Percentiles rank a stretch among this genome's conserved stretches.
These are phyloP conservation scores for Ryuthela nishihirai DNA, from an alignment of 2,888 invertebrate species.

Conservation along the genomic window DNA sequence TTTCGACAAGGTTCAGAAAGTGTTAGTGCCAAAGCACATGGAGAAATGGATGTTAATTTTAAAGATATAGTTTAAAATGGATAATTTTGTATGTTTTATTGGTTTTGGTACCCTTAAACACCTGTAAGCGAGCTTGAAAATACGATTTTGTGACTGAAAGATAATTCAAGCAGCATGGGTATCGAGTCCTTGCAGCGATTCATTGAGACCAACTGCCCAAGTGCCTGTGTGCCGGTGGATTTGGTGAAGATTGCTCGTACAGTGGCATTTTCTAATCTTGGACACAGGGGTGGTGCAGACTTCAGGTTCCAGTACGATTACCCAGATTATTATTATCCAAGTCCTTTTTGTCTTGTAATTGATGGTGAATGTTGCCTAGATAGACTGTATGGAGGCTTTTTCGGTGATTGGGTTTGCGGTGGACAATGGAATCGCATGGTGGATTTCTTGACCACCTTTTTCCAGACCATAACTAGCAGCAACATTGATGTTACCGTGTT, in stretches of 20 bases:
- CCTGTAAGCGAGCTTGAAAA: no score
- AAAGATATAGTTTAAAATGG: not conserved
- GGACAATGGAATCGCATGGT: conserved; percentile 93
- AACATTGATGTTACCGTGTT: conserved; percentile 76
- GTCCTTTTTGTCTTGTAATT: conserved; percentile 66
- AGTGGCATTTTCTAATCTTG: conserved; percentile 56
- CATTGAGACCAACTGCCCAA: conserved; percentile 68
- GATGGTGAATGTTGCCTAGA: conserved; percentile 90
- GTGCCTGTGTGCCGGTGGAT: conserved; percentile 69
- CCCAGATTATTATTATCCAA: conserved; percentile 42
- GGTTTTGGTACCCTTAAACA: no score
- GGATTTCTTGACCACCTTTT: conserved; percentile 74
- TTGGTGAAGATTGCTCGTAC: conserved; percentile 73
- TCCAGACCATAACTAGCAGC: conserved; percentile 68
- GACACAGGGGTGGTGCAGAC: conserved; percentile 17
- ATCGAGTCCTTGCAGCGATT: conserved; percentile 77
- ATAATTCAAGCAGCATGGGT: conserved; percentile 59
- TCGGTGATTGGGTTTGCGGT: conserved; percentile 93
- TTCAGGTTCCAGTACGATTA: conserved; percentile 41
- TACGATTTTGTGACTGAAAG: not conserved
- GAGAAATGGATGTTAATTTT: conserved; percentile 5
- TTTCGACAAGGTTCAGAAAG: not conserved
- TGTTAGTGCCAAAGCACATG: conserved; percentile 16
- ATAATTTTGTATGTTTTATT: no score
- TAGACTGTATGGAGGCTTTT: conserved; percentile 84